phyloP scores from a whole-genome alignment of 1,140 invertebrate genomes.

The Lerema accius region DNA sequence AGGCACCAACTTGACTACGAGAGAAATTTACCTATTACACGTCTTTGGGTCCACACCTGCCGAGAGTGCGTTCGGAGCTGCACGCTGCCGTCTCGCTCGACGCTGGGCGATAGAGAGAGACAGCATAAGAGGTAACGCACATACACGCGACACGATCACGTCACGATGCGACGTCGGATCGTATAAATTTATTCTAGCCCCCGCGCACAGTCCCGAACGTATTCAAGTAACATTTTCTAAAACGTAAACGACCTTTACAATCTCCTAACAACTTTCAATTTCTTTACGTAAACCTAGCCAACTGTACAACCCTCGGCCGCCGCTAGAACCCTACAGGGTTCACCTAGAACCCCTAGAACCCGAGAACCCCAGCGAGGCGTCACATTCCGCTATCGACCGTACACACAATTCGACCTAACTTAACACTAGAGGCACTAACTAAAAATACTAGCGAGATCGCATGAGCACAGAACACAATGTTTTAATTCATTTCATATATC shows the following conservation, averaged over 20 bases:
- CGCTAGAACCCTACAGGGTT: slow-evolving; percentile 14
- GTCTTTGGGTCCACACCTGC: slow-evolving; percentile 56
- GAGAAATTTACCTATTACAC: slow-evolving; percentile 69
- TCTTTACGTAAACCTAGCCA: background rate
- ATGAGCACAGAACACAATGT: slow-evolving; percentile 81
- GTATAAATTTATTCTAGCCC: no score
- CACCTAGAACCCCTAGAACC: slow-evolving; percentile 7
- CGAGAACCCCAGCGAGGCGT: slow-evolving; percentile 29
- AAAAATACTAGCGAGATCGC: slow-evolving; percentile 81
- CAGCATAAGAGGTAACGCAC: no score
- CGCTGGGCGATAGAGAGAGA: slow-evolving; percentile 20
- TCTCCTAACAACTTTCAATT: background rate
- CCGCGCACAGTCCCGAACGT: background rate
- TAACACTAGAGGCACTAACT: slow-evolving; percentile 78
- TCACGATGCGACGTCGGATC: no score
- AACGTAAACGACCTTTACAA: background rate
- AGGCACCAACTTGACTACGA: slow-evolving; percentile 79
- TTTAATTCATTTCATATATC: slow-evolving; percentile 40
- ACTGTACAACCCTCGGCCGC: slow-evolving; percentile 5
- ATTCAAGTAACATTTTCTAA: slow-evolving; percentile 11
- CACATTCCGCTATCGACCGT: slow-evolving; percentile 46
- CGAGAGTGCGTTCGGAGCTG: slow-evolving; percentile 34
- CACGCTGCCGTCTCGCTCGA: slow-evolving; percentile 30
- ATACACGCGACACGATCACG: no score
- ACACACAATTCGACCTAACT: slow-evolving; percentile 67